Evolutionary conservation across 1,140 invertebrate genomes (phyloP).

Genomic region (Bombus affinis): DNA sequence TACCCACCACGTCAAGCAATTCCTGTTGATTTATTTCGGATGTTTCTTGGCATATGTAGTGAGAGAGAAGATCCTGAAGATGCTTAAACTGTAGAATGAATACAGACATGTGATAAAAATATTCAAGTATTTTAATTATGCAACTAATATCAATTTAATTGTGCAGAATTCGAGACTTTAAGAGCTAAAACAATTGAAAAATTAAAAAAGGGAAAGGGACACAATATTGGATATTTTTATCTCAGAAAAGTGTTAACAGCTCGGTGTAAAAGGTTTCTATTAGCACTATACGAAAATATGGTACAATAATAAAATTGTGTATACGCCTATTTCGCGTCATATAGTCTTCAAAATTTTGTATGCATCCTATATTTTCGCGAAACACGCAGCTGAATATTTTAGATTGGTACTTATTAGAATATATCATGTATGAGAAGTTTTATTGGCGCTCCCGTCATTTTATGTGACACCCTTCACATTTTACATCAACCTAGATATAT

Average conservation of each 20-base stretch:
- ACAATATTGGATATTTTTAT: neutral
- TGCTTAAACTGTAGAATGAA: no score
- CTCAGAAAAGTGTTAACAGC: neutral
- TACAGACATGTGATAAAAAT: no score
- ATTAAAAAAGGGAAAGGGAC: neutral
- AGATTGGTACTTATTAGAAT: constrained; percentile 45
- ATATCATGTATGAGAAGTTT: constrained; percentile 40
- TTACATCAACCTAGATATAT: constrained; percentile 29
- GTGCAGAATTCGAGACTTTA: no score
- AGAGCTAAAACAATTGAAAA: neutral
- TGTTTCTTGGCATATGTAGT: no score
- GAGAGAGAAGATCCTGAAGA: neutral
- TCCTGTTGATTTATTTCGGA: no score
- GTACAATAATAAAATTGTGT: neutral
- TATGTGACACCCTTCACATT: constrained; percentile 10
- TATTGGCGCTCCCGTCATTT: constrained; percentile 32
- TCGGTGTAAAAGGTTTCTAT: neutral
- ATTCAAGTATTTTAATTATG: no score
- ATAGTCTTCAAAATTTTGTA: neutral
- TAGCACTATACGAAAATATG: neutral
- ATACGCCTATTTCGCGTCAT: neutral
- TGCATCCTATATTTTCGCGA: neutral
- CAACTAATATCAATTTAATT: no score
- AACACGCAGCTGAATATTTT: constrained; percentile 37
- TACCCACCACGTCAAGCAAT: no score